phyloP scores from a whole-genome alignment of 2,797 vertebrate genomes.

The Spinus olivaceus region DNA sequence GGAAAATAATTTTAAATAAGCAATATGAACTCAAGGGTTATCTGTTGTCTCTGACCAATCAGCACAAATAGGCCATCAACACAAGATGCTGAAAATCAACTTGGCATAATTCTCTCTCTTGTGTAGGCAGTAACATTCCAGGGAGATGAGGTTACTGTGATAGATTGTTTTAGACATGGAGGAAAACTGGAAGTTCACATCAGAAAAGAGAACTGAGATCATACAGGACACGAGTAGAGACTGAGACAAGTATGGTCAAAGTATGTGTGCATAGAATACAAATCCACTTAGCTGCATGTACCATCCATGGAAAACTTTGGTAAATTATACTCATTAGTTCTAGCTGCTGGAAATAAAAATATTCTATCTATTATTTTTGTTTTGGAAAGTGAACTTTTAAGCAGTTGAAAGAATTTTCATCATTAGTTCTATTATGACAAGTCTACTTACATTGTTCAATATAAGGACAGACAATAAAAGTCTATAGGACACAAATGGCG shows the following conservation, averaged over 20 bases:
- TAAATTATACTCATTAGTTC: neutral
- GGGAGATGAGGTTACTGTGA: neutral
- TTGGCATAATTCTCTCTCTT: neutral
- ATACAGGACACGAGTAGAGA: neutral
- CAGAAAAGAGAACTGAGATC: neutral
- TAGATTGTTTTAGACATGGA: neutral
- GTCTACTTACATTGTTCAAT: neutral
- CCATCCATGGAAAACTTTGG: neutral
- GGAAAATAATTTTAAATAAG: neutral
- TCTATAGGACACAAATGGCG: neutral
- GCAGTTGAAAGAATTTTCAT: neutral
- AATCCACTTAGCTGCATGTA: neutral
- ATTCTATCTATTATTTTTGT: neutral
- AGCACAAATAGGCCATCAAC: neutral
- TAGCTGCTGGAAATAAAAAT: neutral
- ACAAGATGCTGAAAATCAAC: neutral
- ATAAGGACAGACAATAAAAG: neutral
- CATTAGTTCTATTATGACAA: neutral
- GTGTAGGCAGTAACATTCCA: neutral
- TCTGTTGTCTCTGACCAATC: neutral
- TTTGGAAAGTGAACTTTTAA: neutral
- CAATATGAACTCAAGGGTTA: neutral
- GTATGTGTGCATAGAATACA: neutral
- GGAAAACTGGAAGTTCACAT: neutral
- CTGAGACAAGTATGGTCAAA: neutral